Evolutionary conservation across 2,797 vertebrate genomes (phyloP).

Genomic region (Gymnothorax reevesii): DNA sequence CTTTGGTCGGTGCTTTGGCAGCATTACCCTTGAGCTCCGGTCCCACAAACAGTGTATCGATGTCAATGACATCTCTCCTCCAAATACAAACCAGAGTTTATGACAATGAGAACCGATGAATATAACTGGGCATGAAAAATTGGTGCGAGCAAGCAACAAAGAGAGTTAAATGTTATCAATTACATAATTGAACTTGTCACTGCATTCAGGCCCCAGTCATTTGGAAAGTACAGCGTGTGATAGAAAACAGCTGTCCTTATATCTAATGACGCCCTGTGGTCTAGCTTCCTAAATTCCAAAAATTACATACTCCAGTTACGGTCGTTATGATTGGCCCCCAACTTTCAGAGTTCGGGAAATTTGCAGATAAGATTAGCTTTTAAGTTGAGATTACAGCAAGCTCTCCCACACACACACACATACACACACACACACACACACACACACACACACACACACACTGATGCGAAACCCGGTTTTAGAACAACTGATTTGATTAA

Average conservation of each 20-base stretch:
- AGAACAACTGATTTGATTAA: constrained; percentile 11
- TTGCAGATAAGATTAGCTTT: neutral
- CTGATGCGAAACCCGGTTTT: neutral
- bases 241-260: neutral
- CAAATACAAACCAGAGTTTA: too few relatives aligned
- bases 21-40: neutral
- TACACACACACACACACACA: too few relatives aligned
- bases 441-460: neutral
- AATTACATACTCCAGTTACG: neutral
- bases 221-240: neutral
- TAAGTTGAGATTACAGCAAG: neutral
- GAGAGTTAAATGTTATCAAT: too few relatives aligned
- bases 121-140: too few relatives aligned
- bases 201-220: neutral
- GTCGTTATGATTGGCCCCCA: neutral
- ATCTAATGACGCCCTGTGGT: neutral
- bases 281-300: neutral
- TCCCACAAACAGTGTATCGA: neutral
- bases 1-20: too few relatives aligned
- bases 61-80: neutral
- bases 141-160: too few relatives aligned
- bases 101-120: too few relatives aligned
- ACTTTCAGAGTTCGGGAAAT: constrained; percentile 1
- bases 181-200: too few relatives aligned
- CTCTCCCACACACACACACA: neutral